Conservation (phyloP, 2,888 invertebrate genomes). For the Eristalis pertinax region DNA sequence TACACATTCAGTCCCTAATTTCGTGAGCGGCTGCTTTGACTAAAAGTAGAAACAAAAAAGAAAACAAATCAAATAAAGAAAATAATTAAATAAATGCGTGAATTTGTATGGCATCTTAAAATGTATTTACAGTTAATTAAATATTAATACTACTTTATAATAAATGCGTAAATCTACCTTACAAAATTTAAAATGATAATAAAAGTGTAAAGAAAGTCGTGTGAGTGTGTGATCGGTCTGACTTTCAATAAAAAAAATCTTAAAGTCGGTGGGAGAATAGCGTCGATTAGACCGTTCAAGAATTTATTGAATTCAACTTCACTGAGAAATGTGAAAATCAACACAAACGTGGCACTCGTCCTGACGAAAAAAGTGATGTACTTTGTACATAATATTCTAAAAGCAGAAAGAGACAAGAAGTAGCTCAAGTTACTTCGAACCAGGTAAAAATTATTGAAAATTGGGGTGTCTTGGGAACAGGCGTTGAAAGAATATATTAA, state of each 20-base stretch:
- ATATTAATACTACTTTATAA: neutral
- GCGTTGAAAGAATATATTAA: too few species aligned
- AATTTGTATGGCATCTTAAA: neutral
- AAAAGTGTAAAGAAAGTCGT: neutral
- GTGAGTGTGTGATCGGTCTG: neutral
- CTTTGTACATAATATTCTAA: too few species aligned
- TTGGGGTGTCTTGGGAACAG: too few species aligned
- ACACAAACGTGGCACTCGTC: too few species aligned
- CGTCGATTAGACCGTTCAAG: too few species aligned
- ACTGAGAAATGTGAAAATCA: too few species aligned
- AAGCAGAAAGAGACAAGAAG: too few species aligned
- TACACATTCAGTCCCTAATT: constrained; percentile 90
- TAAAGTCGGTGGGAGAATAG: neutral
- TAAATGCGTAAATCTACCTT: neutral
- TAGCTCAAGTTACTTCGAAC: too few species aligned
- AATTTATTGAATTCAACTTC: too few species aligned
- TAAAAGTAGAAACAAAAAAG: constrained; percentile 83
- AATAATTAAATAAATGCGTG: neutral
- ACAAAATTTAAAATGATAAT: neutral
- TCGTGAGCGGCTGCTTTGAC: constrained; percentile 92
- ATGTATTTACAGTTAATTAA: neutral
- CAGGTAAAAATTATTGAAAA: too few species aligned
- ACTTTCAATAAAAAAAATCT: too few species aligned
- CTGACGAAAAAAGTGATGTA: too few species aligned
- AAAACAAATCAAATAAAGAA: constrained; percentile 40